Evolutionary conservation across 2,888 invertebrate genomes (phyloP), one percentile per base, ranked within the genome.

Genomic region (Tetramorium bicarinatum): DNA sequence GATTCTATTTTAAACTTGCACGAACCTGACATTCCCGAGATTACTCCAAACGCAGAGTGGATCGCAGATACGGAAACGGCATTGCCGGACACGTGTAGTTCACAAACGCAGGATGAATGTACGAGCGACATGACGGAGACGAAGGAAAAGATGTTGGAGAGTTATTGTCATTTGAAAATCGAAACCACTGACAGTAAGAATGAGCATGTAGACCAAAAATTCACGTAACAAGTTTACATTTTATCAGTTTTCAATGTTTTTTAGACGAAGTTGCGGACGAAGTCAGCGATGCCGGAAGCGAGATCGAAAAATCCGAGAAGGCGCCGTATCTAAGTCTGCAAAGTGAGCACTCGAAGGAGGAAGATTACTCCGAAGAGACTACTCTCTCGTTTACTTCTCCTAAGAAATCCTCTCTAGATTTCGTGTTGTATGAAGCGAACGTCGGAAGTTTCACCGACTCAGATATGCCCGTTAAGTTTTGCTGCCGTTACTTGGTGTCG

Each of bases 401-500:
- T n/a, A 85, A 90, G 52, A 89, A 88, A 44, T 54, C 83, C 34
- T 84, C 87, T 13, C 95, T 94, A 87, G 87, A 91, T 69, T 83
- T 84, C 8, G 87, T 87, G 13, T 79, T 85, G 11, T 95, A 96
- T 92, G 95, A 96, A 94, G 94, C 97, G 52, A 96, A 97, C 89
- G 96, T 97, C 77, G 98, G 98, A 0, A 95, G 96, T 34, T 95
- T 96, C 38, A 95, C 95, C 6, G 97, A 98, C 86, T 95, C 95
- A 13, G 96, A 96, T 86, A 95, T 97, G 0, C 96, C 97, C 0
- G 93, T 98, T 8, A 95, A 97, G 74, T 98, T 97, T 94, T 97
- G 97, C 89, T 96, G 97, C 9, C 96, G 98, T 87, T 95, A 97
- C 82, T 95, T 98, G 6, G 96, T 96, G 21, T 97, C 97, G 13